A percentile compares a stretch with the other conserved stretches of the same genome.
Evolutionary conservation across 2,888 invertebrate species (phyloP).

Genomic region (Strigamia transsilvanica): DNA sequence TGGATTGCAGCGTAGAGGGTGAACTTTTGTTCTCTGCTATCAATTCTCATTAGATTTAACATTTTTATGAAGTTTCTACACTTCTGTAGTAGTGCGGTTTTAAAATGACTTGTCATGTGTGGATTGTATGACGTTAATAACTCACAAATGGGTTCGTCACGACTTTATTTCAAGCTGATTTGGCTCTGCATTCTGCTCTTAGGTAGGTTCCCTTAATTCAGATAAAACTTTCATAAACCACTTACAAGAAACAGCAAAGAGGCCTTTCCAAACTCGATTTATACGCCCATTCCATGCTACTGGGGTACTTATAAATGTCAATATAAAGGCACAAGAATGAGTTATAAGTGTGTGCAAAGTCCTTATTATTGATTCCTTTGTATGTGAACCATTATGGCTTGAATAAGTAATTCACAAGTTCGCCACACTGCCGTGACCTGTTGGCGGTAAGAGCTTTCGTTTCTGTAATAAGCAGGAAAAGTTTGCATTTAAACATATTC

Average conservation of each 20-base stretch:
- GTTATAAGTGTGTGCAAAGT: too few species aligned
- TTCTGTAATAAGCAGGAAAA: conserved; percentile 12
- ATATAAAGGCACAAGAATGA: too few species aligned
- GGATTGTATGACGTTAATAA: neutral
- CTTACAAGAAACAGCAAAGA: too few species aligned
- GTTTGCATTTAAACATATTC: neutral
- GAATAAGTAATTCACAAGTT: neutral
- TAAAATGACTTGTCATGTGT: neutral
- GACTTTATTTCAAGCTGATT: neutral
- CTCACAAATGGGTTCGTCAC: neutral
- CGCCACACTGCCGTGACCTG: conserved; percentile 6
- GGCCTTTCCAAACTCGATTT: too few species aligned
- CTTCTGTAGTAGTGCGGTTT: neutral
- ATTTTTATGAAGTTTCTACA: neutral
- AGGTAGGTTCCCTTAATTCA: neutral
- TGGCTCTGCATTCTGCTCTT: neutral
- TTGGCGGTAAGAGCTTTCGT: neutral
- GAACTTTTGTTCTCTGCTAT: conserved; percentile 18
- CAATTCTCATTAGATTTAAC: conserved; percentile 5
- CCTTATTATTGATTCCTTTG: too few species aligned
- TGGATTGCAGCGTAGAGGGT: neutral
- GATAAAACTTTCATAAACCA: neutral
- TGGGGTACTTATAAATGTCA: too few species aligned
- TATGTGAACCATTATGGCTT: too few species aligned
- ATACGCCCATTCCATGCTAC: too few species aligned